phyloP scores from a whole-genome alignment of 1,140 invertebrate genomes.

The Pygmarrhopalites habei region DNA sequence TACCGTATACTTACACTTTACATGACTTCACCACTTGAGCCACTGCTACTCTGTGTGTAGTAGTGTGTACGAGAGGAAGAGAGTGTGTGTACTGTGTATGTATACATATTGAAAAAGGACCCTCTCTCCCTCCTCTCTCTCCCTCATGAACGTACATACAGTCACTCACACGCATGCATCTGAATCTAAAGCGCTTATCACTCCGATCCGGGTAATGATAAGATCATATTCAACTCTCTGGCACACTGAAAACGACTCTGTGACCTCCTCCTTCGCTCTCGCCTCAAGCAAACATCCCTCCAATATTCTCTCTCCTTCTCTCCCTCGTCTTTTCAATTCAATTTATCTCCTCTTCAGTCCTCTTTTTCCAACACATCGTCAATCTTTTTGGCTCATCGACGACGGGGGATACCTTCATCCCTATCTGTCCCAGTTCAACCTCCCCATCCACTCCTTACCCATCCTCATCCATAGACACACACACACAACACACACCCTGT shows the following conservation, averaged over 20 bases:
- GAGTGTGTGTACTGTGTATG: no score
- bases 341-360: slow-evolving; percentile 36
- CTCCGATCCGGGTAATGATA: slow-evolving; percentile 30
- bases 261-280: slow-evolving; percentile 29
- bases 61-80: no score
- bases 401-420: slow-evolving; percentile 19
- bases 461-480: no score
- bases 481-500: no score
- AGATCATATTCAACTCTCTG: slow-evolving; percentile 20
- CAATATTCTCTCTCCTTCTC: slow-evolving; percentile 10
- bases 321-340: slow-evolving; percentile 31
- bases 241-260: slow-evolving; percentile 23
- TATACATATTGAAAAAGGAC: no score
- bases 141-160: no score
- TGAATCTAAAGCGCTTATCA: slow-evolving; percentile 30
- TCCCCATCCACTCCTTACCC: no score
- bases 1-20: no score
- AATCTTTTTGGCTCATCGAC: slow-evolving; percentile 36
- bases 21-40: no score
- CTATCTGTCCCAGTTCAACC: slow-evolving; percentile 11
- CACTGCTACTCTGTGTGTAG: no score
- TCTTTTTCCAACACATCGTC: slow-evolving; percentile 36
- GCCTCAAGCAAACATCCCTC: slow-evolving; percentile 20
- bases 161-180: slow-evolving; percentile 5
- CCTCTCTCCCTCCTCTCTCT: no score